Conservation (phyloP, 2,797 vertebrate species). For the Manis javanica region DNA sequence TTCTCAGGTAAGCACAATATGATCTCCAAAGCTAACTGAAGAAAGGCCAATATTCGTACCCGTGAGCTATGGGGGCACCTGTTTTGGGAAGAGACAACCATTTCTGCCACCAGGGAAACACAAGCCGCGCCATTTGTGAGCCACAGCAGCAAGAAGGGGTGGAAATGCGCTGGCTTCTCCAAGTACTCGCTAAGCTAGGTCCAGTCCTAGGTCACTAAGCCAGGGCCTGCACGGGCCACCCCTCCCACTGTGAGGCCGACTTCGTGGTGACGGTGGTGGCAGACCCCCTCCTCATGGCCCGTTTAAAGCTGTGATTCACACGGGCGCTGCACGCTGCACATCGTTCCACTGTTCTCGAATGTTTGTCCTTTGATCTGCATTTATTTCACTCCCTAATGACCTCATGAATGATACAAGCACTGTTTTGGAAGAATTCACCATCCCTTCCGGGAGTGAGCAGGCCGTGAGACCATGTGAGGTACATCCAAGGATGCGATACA, state of each 20-base stretch:
- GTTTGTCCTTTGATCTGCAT: not conserved
- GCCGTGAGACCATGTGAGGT: fast-evolving
- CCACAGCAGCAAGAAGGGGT: not conserved
- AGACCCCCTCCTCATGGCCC: fast-evolving
- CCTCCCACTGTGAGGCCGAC: no score
- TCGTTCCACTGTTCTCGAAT: fast-evolving
- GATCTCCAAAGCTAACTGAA: no score
- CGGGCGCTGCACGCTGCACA: fast-evolving
- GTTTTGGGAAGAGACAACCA: not conserved
- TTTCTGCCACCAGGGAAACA: not conserved
- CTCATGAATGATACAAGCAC: not conserved
- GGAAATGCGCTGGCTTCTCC: not conserved
- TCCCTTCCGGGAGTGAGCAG: not conserved
- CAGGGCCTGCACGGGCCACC: no score
- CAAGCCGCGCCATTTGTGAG: not conserved
- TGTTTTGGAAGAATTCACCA: not conserved
- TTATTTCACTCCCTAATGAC: not conserved
- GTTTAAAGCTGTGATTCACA: fast-evolving
- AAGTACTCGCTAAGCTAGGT: not conserved
- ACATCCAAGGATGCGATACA: not conserved
- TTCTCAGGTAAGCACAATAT: fast-evolving
- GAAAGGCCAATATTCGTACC: fast-evolving
- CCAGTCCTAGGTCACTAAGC: no score
- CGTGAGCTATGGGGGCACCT: fast-evolving
- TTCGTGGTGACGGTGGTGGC: fast-evolving